phyloP scores from a whole-genome alignment of 2,888 invertebrate genomes.

The Muschampia plurimacula region DNA sequence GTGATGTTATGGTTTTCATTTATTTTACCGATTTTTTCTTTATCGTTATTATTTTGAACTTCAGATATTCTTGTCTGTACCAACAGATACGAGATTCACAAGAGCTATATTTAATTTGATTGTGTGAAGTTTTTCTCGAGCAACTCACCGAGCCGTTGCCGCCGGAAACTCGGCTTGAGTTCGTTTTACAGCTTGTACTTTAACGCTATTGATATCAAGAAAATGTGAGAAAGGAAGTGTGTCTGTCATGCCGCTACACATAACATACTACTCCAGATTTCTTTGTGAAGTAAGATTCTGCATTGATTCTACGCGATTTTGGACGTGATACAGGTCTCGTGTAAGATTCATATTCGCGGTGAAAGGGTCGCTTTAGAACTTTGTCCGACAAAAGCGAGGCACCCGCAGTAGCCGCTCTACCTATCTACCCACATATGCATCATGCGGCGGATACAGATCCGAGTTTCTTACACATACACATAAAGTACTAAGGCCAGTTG shows the following conservation, averaged over 20 bases:
- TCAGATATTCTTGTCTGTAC: not conserved
- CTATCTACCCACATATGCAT: conserved; percentile 78
- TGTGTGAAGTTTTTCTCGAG: conserved; percentile 64
- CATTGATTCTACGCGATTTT: conserved; percentile 64
- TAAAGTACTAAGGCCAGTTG: conserved; percentile 82
- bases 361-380: conserved; percentile 72
- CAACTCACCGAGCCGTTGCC: conserved; percentile 49
- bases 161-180: conserved; percentile 75
- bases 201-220: conserved; percentile 80
- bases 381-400: conserved; percentile 73
- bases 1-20: conserved; percentile 54
- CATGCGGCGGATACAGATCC: conserved; percentile 84
- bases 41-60: not conserved
- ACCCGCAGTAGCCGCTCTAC: conserved; percentile 81
- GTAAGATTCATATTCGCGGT: conserved; percentile 80
- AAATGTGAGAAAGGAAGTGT: conserved; percentile 85
- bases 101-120: conserved; percentile 27
- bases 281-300: conserved; percentile 72
- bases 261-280: conserved; percentile 67
- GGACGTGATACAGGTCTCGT: conserved; percentile 61
- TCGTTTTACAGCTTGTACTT: conserved; percentile 70
- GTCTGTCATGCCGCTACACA: conserved; percentile 75
- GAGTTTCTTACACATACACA: conserved; percentile 80
- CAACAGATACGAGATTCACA: not conserved
- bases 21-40: conserved; percentile 16